These are phyloP conservation scores for Rhynchopsitta pachyrhyncha DNA, from an alignment of 2,113 vertebrate species.

Conservation along the genomic window DNA sequence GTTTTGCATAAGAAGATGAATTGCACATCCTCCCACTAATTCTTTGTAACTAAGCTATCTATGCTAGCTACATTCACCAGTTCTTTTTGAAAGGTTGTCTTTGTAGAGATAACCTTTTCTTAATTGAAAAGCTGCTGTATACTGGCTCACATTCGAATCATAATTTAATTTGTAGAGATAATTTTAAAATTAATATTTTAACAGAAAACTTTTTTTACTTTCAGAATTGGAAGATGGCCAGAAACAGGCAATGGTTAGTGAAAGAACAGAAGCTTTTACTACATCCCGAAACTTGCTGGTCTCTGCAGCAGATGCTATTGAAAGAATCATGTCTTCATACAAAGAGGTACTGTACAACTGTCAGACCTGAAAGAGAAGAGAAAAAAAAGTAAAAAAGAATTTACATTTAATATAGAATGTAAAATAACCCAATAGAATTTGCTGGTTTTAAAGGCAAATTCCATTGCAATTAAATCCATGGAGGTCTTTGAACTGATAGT, in stretches of 20 bases:
- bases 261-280: slow-evolving; percentile 96
- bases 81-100: not conserved
- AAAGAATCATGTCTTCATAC: slow-evolving; percentile 99
- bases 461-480: not conserved
- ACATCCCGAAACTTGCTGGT: slow-evolving; percentile 94
- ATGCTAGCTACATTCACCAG: not conserved
- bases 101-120: not conserved
- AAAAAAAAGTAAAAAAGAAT: not conserved
- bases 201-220: not conserved
- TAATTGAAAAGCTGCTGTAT: not conserved
- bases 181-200: slow-evolving; percentile 3
- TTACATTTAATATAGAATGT: not conserved
- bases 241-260: slow-evolving; percentile 92
- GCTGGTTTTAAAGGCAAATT: not conserved
- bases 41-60: not conserved
- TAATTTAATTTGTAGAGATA: not conserved
- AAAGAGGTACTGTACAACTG: slow-evolving; percentile 87
- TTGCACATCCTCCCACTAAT: not conserved
- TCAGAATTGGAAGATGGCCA: slow-evolving; percentile 88
- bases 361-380: not conserved
- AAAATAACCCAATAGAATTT: not conserved
- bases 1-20: not conserved
- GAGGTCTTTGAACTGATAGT: not conserved
- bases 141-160: not conserved
- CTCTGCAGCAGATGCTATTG: slow-evolving; percentile 94